Evolutionary conservation across 2,797 vertebrate species (phyloP), one percentile per base, ranked within the genome.

Genomic region (Holocentrus rufus): DNA sequence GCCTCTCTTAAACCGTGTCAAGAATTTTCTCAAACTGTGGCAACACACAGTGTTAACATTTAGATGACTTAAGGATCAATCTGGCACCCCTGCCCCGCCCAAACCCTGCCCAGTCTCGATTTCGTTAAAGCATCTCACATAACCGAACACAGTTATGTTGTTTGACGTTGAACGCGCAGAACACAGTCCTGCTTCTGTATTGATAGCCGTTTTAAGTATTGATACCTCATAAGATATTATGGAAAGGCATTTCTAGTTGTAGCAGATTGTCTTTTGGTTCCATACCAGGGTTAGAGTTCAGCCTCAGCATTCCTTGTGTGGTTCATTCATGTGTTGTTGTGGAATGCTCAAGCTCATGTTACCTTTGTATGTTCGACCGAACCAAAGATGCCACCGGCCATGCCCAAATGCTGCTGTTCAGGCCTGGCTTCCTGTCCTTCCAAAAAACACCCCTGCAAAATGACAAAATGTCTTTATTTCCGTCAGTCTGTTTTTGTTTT

Each of bases 351-450:
- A 95, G 93, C 94, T 94, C 78, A 86, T 93, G 95, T 95, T 94
- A 88, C 90, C 92, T 94, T 88, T 82, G 92, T 95, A 94, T 96
- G 95, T 97, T 94, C 90, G 94, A 96, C 93, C 92, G 94, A 97
- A 98, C 98, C 98, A 99, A 99, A 99, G 97, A 99, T 94, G 94
- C 96, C 96, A 97, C 96, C 93, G 96, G 96, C 96, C 96, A 95
- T 96, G 96, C 95, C 94, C 95, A 95, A 91, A 97, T 98, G 98
- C 98, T 98, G 98, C 97, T 98, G 93, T 95, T 92, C 93, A 95
- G 95, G 95, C 95, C 95, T 96, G 96, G 95, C 97, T 98, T 98
- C 95, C 93, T 94, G 96, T 98, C 96, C 97, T 98, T 97, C 93
- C 95, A 94, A 96, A 94, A 96, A 85, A 85, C 93, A 87, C 92